Base-by-base conservation (phyloP, 2,113 vertebrate genomes). In the Festucalex cinctus region DNA sequence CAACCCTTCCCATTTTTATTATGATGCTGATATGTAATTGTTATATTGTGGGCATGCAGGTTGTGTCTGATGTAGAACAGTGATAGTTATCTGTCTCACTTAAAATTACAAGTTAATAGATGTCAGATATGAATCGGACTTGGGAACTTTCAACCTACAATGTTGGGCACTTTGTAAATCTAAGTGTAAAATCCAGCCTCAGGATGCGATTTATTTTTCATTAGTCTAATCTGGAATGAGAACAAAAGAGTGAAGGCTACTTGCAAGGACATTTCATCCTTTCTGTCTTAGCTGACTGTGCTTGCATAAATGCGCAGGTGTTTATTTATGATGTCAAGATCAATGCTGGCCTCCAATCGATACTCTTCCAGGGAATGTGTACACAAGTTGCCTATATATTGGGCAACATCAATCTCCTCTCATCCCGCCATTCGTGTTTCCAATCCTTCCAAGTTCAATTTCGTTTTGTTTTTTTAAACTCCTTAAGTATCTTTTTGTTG, bases 301-400 rank as follows among this genome's bases (percentile, higher is more conserved):
- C 71, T 63, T 71, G 78, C 74, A 85, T 81, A 64, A 81, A 81
- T 71, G 63, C 53, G 75, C 62, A 64, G 51, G 77, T 81, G 73
- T 84, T 85, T 87, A 78, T 87, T 84, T 81, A 85, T 39, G 16
- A 77, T 74, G 71, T 85, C 69, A 48, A 76, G 67, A 87, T 90
- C 85, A 76, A 84, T 82, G 62, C 19, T 20, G 35, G 63, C 69
- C 74, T 79, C 57, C 51, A 69, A 82, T 89, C 87, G 74, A 88
- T 88, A 82, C 13, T 62, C 61, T 66, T 82, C 79, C 76, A 74
- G 81, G 62, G 80, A 85, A 74, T 67, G 63, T 73, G 70, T 56
- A 71, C 69, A 72, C 69, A 64, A 26, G 74, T 62, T 43, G 58
- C 66, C 65, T 85, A 81, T 75, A 80, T 76, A 87, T 77, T 69